These are phyloP conservation scores for Catharus fuscescens DNA, from an alignment of 2,113 vertebrate genomes.

Conservation along the genomic window DNA sequence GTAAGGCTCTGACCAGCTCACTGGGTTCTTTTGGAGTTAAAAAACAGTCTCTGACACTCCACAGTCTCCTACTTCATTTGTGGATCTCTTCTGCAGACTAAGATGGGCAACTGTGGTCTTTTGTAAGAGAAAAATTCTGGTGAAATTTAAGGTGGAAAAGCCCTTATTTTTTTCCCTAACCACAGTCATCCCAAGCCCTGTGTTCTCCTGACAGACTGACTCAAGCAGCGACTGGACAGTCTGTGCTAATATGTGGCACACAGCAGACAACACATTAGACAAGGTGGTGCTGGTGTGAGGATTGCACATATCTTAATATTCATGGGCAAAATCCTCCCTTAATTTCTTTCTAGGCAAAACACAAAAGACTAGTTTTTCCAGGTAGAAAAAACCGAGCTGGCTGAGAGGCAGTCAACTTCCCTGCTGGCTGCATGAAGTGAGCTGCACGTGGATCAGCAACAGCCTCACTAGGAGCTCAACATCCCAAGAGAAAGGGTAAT, in stretches of 20 bases:
- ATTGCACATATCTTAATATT: background rate
- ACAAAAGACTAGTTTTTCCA: background rate
- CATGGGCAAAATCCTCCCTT: background rate
- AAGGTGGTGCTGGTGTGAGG: background rate
- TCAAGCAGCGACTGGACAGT: background rate
- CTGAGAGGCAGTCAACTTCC: background rate
- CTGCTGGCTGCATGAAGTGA: background rate
- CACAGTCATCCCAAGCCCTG: background rate
- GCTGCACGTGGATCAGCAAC: background rate
- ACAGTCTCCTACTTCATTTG: background rate
- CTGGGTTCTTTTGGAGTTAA: background rate
- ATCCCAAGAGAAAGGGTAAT: accelerated
- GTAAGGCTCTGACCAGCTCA: background rate
- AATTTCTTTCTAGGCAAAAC: background rate
- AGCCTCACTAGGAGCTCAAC: background rate
- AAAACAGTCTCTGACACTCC: background rate
- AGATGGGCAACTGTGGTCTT: background rate
- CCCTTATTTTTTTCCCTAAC: background rate
- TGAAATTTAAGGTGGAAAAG: background rate
- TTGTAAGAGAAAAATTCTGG: background rate
- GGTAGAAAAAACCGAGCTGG: background rate
- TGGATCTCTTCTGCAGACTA: background rate
- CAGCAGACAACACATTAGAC: background rate
- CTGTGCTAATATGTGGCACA: background rate
- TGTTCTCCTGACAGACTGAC: background rate